A percentile compares a stretch with the other conserved stretches of the same genome.
phyloP scores from a whole-genome alignment of 1,140 invertebrate species.

The Drosophila azteca region DNA sequence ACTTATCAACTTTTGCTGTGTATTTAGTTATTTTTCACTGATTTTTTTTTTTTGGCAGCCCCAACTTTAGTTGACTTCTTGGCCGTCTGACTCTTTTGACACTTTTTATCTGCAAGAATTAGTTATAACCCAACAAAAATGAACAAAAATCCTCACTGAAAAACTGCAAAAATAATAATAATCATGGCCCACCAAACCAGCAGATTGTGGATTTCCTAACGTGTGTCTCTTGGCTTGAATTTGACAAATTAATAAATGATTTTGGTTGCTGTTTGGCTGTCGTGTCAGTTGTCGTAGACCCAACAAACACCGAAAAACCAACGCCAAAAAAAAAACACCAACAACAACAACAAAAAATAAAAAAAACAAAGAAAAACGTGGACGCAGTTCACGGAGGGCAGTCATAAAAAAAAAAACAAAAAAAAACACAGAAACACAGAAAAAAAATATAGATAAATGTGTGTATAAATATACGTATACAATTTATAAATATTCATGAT shows the following conservation, averaged over 20 bases:
- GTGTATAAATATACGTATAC: conserved; percentile 20
- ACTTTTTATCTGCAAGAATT: conserved; percentile 65
- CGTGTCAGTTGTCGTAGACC: conserved; percentile 40
- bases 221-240: conserved; percentile 53
- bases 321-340: conserved; percentile 12
- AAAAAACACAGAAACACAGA: conserved; percentile 20
- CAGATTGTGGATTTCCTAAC: conserved; percentile 46
- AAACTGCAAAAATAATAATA: conserved; percentile 37
- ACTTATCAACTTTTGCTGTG: conserved; percentile 24
- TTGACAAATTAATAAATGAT: conserved; percentile 67
- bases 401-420: conserved; percentile 31
- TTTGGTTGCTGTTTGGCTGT: conserved; percentile 39
- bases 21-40: conserved; percentile 27
- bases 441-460: conserved; percentile 28
- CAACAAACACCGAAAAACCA: conserved; percentile 10
- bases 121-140: conserved; percentile 42
- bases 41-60: conserved; percentile 24
- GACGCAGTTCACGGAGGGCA: conserved; percentile 47
- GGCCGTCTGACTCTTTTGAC: conserved; percentile 58
- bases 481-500: conserved; percentile 55
- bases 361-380: conserved; percentile 34
- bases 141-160: neutral
- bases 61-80: conserved; percentile 47
- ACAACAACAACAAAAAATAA: conserved; percentile 10
- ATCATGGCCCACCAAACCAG: conserved; percentile 18